phyloP scores from a whole-genome alignment of 2,113 vertebrate species.

The Heterochromis multidens region DNA sequence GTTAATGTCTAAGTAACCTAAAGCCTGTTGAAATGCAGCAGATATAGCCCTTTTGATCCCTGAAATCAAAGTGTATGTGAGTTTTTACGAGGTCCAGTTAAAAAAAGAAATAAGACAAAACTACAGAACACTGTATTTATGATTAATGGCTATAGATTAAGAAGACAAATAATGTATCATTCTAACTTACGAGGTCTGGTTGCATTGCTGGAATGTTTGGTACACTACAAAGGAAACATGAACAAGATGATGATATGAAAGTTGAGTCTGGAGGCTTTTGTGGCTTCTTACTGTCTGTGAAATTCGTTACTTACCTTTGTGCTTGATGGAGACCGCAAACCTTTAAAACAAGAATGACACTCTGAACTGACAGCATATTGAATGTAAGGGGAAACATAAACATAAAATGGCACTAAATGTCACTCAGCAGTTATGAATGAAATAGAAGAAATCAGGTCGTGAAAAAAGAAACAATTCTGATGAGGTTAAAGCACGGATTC shows the following conservation, averaged over 20 bases:
- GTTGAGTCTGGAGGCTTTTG: background rate
- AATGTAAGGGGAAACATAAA: background rate
- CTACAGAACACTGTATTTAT: background rate
- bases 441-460: background rate
- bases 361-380: background rate
- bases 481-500: background rate
- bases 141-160: background rate
- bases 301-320: slow-evolving; percentile 28
- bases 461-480: background rate
- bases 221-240: slow-evolving; percentile 11
- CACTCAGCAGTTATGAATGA: background rate
- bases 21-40: background rate
- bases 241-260: background rate
- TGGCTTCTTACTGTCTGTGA: background rate
- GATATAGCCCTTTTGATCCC: slow-evolving; percentile 50
- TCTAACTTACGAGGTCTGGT: slow-evolving; percentile 41
- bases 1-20: rapidly evolving
- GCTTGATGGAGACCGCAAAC: background rate
- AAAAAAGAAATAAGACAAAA: background rate
- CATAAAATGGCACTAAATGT: background rate
- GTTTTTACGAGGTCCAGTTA: background rate
- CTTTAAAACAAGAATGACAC: slow-evolving; percentile 32
- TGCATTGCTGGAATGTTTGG: background rate
- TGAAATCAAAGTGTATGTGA: slow-evolving; percentile 13
- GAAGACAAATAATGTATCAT: background rate